Base-by-base conservation (phyloP, 2,113 vertebrate genomes). In the Cnemophilus loriae region DNA sequence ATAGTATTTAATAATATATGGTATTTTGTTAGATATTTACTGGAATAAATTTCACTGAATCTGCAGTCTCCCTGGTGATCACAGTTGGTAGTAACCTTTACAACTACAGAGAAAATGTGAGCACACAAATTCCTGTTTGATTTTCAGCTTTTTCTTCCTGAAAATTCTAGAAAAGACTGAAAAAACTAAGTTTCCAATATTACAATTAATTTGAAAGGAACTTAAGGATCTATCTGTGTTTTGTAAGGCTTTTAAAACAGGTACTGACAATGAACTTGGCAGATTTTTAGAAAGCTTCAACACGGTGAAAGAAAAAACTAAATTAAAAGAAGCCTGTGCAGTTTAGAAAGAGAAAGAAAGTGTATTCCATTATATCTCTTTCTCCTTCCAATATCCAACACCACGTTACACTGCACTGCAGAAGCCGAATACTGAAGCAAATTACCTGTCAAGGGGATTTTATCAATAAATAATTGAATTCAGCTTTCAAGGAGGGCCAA, bases 401-500 rank as follows among this genome's bases (percentile, higher is more conserved):
- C 68, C 44, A 47, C 0, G 2, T 81, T 89, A 47, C 49, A 77
- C 57, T 44, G 64, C 71, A 50, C 69, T 77, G 68, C 80, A 85
- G 70, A 83, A 92, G 35, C 32, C 23, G 7, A 89, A 92, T 59
- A 46, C 41, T 61, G 90, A 94, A 86, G 75, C 77, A 95, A 92
- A 93, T 95, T 85, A 92, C 89, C 79, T 84, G 85, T 91, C 76
- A 89, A 50, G 63, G 74, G 91, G 75, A 78, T 90, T 94, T 96
- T 84, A 86, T 89, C 90, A 90, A 86, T 84, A 93, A 92, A 93
- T 86, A 88, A 95, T 84, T 84, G 68, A 95, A 89, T 90, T 88
- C 68, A 37, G 47, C 37, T 77, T 84, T 67, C 63, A 69, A 59
- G 93, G 67, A 74, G 55, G 95, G 56, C 83, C 85, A 81, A 93